phyloP scores from a whole-genome alignment of 1,140 invertebrate species.

The Drosophila lini region DNA sequence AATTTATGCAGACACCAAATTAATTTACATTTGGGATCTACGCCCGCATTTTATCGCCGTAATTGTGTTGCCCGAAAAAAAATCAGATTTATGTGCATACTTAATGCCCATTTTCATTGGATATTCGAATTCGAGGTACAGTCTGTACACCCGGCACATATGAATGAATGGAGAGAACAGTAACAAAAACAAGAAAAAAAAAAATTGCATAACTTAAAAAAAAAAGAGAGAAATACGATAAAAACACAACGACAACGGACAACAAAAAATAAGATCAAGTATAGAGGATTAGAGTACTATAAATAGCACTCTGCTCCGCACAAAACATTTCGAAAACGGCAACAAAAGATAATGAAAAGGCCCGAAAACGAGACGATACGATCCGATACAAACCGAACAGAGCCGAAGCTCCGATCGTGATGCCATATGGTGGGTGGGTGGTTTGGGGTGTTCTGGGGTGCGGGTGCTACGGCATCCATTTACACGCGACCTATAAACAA shows the following conservation, averaged over 20 bases:
- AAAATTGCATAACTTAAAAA: constrained; percentile 59
- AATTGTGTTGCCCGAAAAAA: constrained; percentile 21
- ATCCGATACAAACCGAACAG: constrained; percentile 15
- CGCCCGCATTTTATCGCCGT: constrained; percentile 27
- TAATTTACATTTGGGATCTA: constrained; percentile 42
- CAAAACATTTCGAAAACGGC: constrained; percentile 51
- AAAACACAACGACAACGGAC: constrained; percentile 25
- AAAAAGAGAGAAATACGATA: constrained; percentile 14
- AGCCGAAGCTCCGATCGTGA: constrained; percentile 29
- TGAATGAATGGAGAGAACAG: constrained; percentile 10
- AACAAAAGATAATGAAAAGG: constrained; percentile 35
- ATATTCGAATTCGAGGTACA: constrained; percentile 33
- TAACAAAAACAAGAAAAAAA: constrained; percentile 24
- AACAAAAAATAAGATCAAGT: constrained; percentile 54
- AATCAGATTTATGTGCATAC: constrained; percentile 33
- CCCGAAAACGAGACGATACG: constrained; percentile 19
- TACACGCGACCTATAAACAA: constrained; percentile 80
- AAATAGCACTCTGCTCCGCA: constrained; percentile 44
- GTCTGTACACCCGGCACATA: constrained; percentile 28
- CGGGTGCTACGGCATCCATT: constrained; percentile 41
- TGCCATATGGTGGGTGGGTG: constrained; percentile 19
- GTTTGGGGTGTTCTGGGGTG: constrained; percentile 3
- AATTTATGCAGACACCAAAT: constrained; percentile 34
- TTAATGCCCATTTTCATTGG: constrained; percentile 32
- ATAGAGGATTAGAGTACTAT: constrained; percentile 56